Evolutionary conservation across 2,797 vertebrate genomes (phyloP).

Genomic region (Galaxias olidus): DNA sequence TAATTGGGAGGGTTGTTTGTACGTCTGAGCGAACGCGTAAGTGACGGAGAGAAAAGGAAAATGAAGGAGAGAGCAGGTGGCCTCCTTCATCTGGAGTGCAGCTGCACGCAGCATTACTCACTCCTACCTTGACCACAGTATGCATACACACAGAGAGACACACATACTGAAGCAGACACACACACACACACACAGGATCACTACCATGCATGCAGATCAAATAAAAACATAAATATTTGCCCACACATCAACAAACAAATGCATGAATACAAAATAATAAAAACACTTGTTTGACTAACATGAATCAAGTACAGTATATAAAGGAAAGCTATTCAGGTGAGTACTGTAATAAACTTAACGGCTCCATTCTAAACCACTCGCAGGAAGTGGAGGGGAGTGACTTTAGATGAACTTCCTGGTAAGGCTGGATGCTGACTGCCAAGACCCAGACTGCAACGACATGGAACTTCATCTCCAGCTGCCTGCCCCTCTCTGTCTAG

Average conservation of each 20-base stretch:
- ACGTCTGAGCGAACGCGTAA: constrained; percentile 69
- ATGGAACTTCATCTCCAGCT: constrained; percentile 19
- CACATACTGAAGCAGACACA: constrained; percentile 21
- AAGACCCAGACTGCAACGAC: not conserved
- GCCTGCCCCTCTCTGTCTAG: constrained; percentile 27
- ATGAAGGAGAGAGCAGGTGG: constrained; percentile 74
- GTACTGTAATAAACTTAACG: too few species aligned
- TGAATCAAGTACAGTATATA: too few species aligned
- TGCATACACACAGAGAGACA: constrained; percentile 22
- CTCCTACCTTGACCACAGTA: constrained; percentile 72
- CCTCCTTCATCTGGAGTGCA: constrained; percentile 78
- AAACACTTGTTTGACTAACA: too few species aligned
- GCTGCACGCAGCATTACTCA: constrained; percentile 75
- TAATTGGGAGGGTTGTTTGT: constrained; percentile 70
- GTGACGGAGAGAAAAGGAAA: constrained; percentile 67
- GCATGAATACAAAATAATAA: not conserved
- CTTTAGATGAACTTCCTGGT: too few species aligned
- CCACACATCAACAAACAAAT: not conserved
- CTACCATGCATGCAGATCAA: not conserved
- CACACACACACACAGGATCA: constrained; percentile 26
- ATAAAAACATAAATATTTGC: not conserved
- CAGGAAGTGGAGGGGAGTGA: too few species aligned
- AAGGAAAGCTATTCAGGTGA: too few species aligned
- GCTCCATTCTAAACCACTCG: too few species aligned
- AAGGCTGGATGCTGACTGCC: too few species aligned